Evolutionary conservation across 2,888 invertebrate species (phyloP).

Genomic region (Agrochola lota): DNA sequence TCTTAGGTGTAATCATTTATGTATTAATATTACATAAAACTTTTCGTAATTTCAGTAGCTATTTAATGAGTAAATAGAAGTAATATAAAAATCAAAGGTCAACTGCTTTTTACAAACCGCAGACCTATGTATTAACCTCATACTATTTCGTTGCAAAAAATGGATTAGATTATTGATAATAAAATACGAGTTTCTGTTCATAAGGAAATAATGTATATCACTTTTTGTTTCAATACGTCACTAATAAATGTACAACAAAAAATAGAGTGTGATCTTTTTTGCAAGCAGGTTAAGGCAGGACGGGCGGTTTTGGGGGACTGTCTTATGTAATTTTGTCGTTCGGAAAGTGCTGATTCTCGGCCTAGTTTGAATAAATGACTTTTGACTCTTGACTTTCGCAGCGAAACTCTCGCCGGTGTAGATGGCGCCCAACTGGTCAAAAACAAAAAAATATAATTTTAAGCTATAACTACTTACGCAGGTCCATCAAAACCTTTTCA

Average conservation of each 20-base stretch:
- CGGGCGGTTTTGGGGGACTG: too few relatives aligned
- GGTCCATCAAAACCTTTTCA: too few relatives aligned
- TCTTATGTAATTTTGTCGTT: too few relatives aligned
- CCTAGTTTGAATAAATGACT: too few relatives aligned
- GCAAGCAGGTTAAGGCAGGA: too few relatives aligned
- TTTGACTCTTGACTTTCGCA: too few relatives aligned
- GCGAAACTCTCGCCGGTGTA: too few relatives aligned
- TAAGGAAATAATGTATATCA: conserved; percentile 50
- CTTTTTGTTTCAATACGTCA: conserved; percentile 37
- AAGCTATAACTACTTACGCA: too few relatives aligned
- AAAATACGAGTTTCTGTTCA: conserved; percentile 35
- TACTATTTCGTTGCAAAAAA: conserved; percentile 45
- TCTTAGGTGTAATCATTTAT: background rate
- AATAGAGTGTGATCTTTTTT: background rate
- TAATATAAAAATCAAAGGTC: conserved; percentile 57
- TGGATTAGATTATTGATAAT: conserved; percentile 48
- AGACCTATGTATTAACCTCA: conserved; percentile 43
- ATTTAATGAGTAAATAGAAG: conserved; percentile 42
- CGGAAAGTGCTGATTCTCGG: too few relatives aligned
- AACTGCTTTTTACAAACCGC: conserved; percentile 49
- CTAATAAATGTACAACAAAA: background rate
- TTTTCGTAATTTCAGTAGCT: conserved; percentile 28
- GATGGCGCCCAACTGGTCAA: too few relatives aligned
- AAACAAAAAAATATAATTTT: too few relatives aligned
- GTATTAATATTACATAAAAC: conserved; percentile 15